Base-by-base conservation (phyloP, 2,113 vertebrate genomes). In the Perca flavescens region DNA sequence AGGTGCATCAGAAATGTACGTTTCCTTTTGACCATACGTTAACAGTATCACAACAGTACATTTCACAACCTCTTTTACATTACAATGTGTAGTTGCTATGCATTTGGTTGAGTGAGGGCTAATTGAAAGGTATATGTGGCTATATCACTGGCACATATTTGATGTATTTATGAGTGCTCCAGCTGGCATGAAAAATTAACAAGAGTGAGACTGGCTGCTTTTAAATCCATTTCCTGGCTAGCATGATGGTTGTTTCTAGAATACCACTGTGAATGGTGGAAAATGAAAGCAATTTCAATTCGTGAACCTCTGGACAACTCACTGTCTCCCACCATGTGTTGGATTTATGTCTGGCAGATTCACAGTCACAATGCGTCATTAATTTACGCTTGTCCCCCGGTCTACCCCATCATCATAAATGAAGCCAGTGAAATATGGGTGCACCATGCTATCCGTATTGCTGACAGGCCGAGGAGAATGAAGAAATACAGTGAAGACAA, bases 291-390 rank as follows among this genome's bases (percentile, higher is more conserved):
- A 76, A 72, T 91, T 91, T 77, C 68, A 84, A 43, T 82, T 85
- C 0, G 91, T 61, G 78, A 80, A 71, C 80, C 79, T 60, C 77
- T 70, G 68, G 77, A 92, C 79, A 88, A 84, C 81, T 89, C 77
- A 77, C 66, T 80, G 76, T 89, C 74, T 91, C 79, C 61, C 63
- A 81, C 82, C 80, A 67, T 79, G 88, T 88, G 85, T 58, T 84
- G 83, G 88, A 94, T 93, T 93, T 92, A 93, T 93, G 86, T 76
- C 74, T 84, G 90, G 87, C 89, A 93, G 92, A 90, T 88, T 94
- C 92, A 89, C 82, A 91, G 83, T 91, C 92, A 91, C 88, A 92
- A 90, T 88, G 91, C 71, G 67, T 85, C 90, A 91, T 94, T 94
- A 91, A 94, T 94, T 94, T 90, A 86, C 65, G 87, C 83, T 85